Evolutionary conservation across 2,797 vertebrate species (phyloP), one percentile per base, ranked within the genome.

Genomic region (Phataginus tricuspis): DNA sequence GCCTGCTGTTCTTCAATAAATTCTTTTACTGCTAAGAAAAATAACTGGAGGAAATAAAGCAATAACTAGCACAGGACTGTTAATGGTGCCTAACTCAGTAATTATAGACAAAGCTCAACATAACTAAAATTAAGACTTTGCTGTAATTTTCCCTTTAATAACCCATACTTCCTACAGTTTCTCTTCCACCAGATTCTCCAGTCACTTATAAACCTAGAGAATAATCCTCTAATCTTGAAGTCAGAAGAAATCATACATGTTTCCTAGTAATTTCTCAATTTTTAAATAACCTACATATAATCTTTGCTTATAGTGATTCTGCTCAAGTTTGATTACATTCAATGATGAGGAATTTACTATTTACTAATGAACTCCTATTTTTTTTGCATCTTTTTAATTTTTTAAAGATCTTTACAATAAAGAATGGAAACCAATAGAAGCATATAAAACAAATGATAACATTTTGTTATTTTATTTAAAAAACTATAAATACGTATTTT

Each of bases 21-120:
- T 39, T 25, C 1, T 57, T 86, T 86, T 75, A 74, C 66, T 90
- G 51, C 55, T 64, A 91, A 94, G n/a, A 80, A 86, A 68, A 93
- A 75, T 51, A n/a, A 77, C 45, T 83, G 7, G 49, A 83, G 34
- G 37, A 77, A 87, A 91, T 83, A 78, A 84, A 94, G 71, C 63
- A 88, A 64, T 57, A 57, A 71, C 57, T 45, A 91, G 39, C 72
- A 71, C 91, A 84, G 82, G 75, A 84, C 12, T 29, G 49, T 49
- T 84, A 71, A 66, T 84, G 63, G 42, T 59, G 13, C 11, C 83
- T 69, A 74, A 83, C 27, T 53, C 63, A 19, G 27, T 57, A 75
- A 66, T 61, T 64, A 49, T 5, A 79, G 29, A 74, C 39, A 34
- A 61, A 82, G 59, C 1, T 68, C 82, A 90, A 31, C 37, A 80